A percentile compares a stretch with the other conserved stretches of the same genome.
phyloP scores from a whole-genome alignment of 2,888 invertebrate species.

The Ecliptopera silaceata region DNA sequence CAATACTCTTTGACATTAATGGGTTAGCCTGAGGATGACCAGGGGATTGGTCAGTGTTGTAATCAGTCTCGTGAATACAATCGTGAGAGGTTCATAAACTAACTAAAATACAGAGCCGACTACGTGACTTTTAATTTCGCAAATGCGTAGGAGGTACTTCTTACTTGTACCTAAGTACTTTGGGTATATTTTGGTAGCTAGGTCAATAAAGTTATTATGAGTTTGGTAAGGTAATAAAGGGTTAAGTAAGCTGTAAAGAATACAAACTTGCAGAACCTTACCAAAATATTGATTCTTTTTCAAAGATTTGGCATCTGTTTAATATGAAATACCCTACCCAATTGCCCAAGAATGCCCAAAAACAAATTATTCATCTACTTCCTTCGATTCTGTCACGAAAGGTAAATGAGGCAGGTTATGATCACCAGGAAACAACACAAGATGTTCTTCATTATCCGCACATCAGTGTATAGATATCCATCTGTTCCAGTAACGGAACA shows the following conservation, averaged over 20 bases:
- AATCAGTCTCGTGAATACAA: slow-evolving; percentile 35
- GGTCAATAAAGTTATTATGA: background rate
- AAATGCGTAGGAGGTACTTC: slow-evolving; percentile 24
- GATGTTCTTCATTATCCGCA: slow-evolving; percentile 60
- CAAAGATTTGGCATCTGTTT: background rate
- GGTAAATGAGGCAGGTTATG: slow-evolving; percentile 10
- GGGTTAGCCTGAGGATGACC: slow-evolving; percentile 29
- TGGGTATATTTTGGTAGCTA: slow-evolving; percentile 1
- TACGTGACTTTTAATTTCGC: slow-evolving; percentile 22
- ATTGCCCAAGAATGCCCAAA: background rate
- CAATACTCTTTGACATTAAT: slow-evolving; percentile 47
- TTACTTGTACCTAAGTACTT: slow-evolving; percentile 19
- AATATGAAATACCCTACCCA: background rate
- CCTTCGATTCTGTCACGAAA: slow-evolving; percentile 8
- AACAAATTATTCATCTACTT: slow-evolving; percentile 3
- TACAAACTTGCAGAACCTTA: no score
- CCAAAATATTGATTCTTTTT: no score
- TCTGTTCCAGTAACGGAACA: slow-evolving; percentile 72
- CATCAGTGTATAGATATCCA: slow-evolving; percentile 33
- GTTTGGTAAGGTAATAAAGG: background rate
- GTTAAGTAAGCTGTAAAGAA: no score
- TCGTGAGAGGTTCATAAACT: slow-evolving; percentile 28
- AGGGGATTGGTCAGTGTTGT: slow-evolving; percentile 43
- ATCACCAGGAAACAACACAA: slow-evolving; percentile 43
- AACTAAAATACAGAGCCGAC: slow-evolving; percentile 23